Conservation (phyloP, 2,888 invertebrate species). For the Tryphoninae sp. region DNA sequence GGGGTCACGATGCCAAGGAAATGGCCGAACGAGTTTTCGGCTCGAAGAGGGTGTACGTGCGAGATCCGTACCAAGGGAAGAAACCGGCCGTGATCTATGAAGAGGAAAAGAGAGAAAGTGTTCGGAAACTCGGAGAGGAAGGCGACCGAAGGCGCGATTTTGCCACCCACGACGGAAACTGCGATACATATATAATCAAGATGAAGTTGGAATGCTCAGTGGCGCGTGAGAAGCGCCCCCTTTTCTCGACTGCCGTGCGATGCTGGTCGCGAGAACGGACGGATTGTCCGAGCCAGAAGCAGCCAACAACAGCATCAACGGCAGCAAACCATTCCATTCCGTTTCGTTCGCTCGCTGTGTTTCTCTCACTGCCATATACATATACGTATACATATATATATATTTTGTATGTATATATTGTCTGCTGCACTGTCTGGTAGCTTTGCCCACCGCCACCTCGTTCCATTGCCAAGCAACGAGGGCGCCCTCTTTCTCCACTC, state of each 20-base stretch:
- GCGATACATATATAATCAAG: slow-evolving; percentile 59
- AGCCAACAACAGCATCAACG: slow-evolving; percentile 56
- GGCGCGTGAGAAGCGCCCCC: slow-evolving; percentile 25
- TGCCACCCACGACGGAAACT: slow-evolving; percentile 52
- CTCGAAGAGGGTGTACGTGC: slow-evolving; percentile 43
- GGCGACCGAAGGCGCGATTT: slow-evolving; percentile 29
- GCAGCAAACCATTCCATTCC: slow-evolving; percentile 55
- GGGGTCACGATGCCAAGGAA: slow-evolving; percentile 21
- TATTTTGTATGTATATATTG: slow-evolving; percentile 1
- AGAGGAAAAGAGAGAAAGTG: slow-evolving; percentile 48
- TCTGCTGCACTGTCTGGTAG: slow-evolving; percentile 31
- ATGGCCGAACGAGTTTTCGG: slow-evolving; percentile 50
- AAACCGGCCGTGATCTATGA: slow-evolving; percentile 56
- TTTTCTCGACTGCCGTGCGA: slow-evolving; percentile 47
- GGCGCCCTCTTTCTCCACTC: slow-evolving; percentile 52
- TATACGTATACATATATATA: slow-evolving; percentile 1
- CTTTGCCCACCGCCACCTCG: slow-evolving; percentile 42
- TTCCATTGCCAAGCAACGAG: slow-evolving; percentile 60
- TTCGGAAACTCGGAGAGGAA: slow-evolving; percentile 25
- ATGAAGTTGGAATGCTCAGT: slow-evolving; percentile 62
- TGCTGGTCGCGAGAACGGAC: slow-evolving; percentile 50
- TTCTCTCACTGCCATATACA: slow-evolving; percentile 5
- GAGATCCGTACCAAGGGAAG: slow-evolving; percentile 45
- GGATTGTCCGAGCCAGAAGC: slow-evolving; percentile 62
- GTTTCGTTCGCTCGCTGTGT: slow-evolving; percentile 55